Evolutionary conservation across 1,140 invertebrate species (phyloP), one percentile per base, ranked within the genome.

Genomic region (Scaptomyza montana): DNA sequence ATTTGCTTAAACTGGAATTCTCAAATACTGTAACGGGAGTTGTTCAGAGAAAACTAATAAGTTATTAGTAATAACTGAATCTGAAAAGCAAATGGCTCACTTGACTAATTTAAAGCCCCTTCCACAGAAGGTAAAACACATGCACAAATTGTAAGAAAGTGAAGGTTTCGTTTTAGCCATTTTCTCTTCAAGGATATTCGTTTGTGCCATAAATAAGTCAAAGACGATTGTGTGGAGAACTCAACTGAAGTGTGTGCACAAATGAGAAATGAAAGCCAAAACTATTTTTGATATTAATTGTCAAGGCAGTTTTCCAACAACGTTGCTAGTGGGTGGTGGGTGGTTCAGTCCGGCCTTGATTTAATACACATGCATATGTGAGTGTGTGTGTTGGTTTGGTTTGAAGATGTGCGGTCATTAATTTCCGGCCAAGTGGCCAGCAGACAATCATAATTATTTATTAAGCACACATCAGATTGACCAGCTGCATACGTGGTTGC

Each of bases 401-500:
- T 60, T 68, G 64, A 68, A 80, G 79, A 80, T 86, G 77, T 69
- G 66, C 51, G 49, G 65, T 73, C 78, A 85, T 85, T 87, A 87
- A 87, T 86, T 86, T 86, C 82, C 82, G 81, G 81, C 87, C 81
- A 87, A 86, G 81, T 77, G 82, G 74, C 78, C 74, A 85, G 86
- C 69, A 76, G 78, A 86, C 82, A 86, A 87, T 86, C 81, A 86
- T 87, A 86, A 86, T 86, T 86, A 86, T 86, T 86, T 86, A 86
- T 86, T 86, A 81, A 86, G 70, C 78, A 81, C 78, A 80, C 81
- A 87, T 74, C 78, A 86, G 80, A 85, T 81, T 85, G 82, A 87
- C 82, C 81, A 78, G 74, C 63, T 78, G 81, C 81, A 86, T 78
- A 85, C 81, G 81, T 85, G 82, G 81, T 87, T 75, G 55, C 13